Conservation (phyloP, 2,113 vertebrate genomes). For the Dromaius novaehollandiae region DNA sequence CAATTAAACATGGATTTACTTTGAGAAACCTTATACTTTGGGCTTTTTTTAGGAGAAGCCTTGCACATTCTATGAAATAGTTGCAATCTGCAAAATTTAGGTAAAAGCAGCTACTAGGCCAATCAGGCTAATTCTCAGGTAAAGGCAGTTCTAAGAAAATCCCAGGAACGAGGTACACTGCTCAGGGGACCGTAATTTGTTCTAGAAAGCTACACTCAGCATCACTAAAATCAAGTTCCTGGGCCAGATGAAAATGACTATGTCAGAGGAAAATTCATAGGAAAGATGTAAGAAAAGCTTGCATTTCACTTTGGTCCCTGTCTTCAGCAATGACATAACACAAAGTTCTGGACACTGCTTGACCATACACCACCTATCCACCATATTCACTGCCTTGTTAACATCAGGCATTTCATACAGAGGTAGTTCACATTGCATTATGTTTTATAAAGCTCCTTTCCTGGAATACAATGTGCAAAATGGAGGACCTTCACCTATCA, state of each 20-base stretch:
- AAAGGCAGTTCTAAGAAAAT: not conserved
- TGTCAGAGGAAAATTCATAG: not conserved
- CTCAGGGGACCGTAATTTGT: not conserved
- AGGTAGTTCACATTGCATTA: not conserved
- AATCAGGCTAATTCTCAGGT: not conserved
- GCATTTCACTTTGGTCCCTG: not conserved
- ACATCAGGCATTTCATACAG: not conserved
- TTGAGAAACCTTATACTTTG: not conserved
- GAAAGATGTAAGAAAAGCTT: not conserved
- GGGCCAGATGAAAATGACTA: not conserved
- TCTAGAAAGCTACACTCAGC: not conserved
- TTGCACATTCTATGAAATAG: not conserved
- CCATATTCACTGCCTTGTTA: not conserved
- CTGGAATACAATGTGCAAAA: rapidly evolving
- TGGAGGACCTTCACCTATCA: not conserved
- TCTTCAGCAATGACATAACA: not conserved
- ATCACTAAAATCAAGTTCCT: not conserved
- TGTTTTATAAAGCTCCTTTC: not conserved
- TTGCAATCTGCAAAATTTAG: not conserved
- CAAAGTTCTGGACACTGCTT: not conserved
- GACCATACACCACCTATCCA: not conserved
- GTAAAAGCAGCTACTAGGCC: not conserved
- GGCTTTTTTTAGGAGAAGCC: not conserved
- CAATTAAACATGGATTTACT: not conserved
- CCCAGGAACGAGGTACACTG: rapidly evolving